Evolutionary conservation across 2,113 vertebrate species (phyloP).

Genomic region (Penelope pileata): DNA sequence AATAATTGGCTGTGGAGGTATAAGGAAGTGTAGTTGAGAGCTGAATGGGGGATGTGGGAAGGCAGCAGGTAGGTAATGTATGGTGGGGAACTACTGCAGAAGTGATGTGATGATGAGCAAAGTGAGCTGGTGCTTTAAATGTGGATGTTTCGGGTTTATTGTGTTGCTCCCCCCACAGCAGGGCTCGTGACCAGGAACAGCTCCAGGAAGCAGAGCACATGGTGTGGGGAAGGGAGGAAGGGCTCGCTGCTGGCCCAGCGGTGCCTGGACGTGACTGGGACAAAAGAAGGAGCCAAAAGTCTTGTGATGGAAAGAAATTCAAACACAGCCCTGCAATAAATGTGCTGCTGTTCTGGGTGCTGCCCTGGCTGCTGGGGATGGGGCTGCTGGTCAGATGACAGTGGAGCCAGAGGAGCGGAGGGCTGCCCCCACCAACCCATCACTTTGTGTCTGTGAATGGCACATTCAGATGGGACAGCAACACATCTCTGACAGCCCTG

Average conservation of each 20-base stretch:
- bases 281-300: background rate
- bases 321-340: constrained; percentile 30
- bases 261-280: constrained; percentile 8
- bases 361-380: background rate
- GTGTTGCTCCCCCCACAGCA: accelerated
- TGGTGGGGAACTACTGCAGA: background rate
- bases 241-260: background rate
- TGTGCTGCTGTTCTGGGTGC: background rate
- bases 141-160: background rate
- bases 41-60: accelerated
- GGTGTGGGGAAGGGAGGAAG: background rate
- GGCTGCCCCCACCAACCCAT: background rate
- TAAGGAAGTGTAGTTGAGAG: background rate
- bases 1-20: background rate
- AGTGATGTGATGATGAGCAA: accelerated
- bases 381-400: background rate
- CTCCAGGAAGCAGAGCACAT: background rate
- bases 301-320: constrained; percentile 12
- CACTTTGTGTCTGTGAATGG: constrained; percentile 13
- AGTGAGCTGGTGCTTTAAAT: background rate
- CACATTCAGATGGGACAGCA: background rate
- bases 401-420: constrained; percentile 18
- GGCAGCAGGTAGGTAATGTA: accelerated
- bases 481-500: background rate
- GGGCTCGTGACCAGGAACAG: accelerated